Evolutionary conservation across 2,888 invertebrate species (phyloP), one percentile per base, ranked within the genome.

Genomic region (Auanema freiburgensis): DNA sequence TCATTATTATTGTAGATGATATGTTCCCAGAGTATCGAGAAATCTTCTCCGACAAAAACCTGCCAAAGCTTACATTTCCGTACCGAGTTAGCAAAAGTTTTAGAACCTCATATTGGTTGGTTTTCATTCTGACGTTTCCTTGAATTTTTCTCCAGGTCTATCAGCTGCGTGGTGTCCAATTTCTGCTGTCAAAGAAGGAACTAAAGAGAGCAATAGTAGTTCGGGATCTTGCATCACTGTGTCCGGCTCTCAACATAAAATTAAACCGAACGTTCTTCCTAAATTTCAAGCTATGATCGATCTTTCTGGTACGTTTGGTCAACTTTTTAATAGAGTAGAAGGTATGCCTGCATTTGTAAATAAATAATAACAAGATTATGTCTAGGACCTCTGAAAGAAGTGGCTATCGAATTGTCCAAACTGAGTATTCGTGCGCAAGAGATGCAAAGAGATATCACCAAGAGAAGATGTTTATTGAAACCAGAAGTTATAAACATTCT

Each of bases 391-490:
- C 44, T 73, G 14, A 57, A 60, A 23, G 62, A 69, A 50, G 46
- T 70, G 25, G 53, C 66, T 14, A 43, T 56, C 8, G 75, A 80
- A 57, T 57, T 79, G 14, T 64, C 70, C 8, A 63, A 58, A 0
- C 62, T 83, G 5, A 76, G 78, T 51, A 72, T 89, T 61, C 87
- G 88, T 67, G 87, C 90, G 8, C 88, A 88, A 53, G 90, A 90
- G 72, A 84, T 90, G 33, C 90, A 90, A 79, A 85, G 89, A 58
- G 90, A 91, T 80, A 88, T 91, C 25, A 88, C 89, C 0, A 86
- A 89, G 14, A 84, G 90, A 40, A 86, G 89, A 60, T 86, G 88
- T 69, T 69, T 85, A 44, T 79, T 85, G 21, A 71, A 61, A 63
- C 71, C 63, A 18, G 71, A 70, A 21, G 54, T 61, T 21, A 67